A percentile compares a stretch with the other conserved stretches of the same genome.
Conservation (phyloP, 2,797 vertebrate genomes). For the Acanthurus lineatus region DNA sequence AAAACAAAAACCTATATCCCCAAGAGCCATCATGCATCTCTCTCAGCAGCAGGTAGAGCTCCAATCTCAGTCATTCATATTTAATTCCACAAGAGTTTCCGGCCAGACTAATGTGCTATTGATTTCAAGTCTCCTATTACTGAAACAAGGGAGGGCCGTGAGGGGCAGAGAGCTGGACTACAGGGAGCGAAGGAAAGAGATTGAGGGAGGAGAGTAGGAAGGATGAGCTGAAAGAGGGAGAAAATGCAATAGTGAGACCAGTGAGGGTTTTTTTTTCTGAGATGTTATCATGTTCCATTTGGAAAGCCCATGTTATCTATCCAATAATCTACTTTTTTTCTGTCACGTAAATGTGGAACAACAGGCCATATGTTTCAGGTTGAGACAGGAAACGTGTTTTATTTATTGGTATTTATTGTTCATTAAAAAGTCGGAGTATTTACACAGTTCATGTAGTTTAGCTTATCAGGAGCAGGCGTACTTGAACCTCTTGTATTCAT, state of each 20-base stretch:
- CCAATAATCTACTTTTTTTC: conserved; percentile 33
- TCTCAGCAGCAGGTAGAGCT: conserved; percentile 85
- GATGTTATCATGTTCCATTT: conserved; percentile 48
- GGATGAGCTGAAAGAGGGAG: conserved; percentile 48
- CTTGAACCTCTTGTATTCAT: conserved; percentile 38
- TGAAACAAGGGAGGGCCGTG: conserved; percentile 70
- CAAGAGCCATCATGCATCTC: conserved; percentile 78
- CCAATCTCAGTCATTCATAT: conserved; percentile 90
- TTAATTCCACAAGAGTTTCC: conserved; percentile 88
- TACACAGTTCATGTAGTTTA: conserved; percentile 37
- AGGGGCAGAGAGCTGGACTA: conserved; percentile 64
- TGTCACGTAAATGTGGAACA: conserved; percentile 19
- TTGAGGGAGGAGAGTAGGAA: conserved; percentile 69
- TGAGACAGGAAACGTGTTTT: conserved; percentile 42
- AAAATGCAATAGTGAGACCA: conserved; percentile 52
- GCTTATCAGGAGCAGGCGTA: conserved; percentile 25
- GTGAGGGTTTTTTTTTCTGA: conserved; percentile 41
- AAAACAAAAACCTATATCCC: conserved; percentile 63
- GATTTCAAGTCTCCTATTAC: conserved; percentile 88
- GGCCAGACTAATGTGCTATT: conserved; percentile 90
- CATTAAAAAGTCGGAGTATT: conserved; percentile 49
- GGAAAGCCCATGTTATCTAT: conserved; percentile 27
- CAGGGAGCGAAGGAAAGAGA: conserved; percentile 73
- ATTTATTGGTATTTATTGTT: conserved; percentile 58
- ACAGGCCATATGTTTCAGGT: not conserved